These are phyloP conservation scores for Campopleginae sp. DNA, from an alignment of 2,888 invertebrate genomes.

Conservation along the genomic window DNA sequence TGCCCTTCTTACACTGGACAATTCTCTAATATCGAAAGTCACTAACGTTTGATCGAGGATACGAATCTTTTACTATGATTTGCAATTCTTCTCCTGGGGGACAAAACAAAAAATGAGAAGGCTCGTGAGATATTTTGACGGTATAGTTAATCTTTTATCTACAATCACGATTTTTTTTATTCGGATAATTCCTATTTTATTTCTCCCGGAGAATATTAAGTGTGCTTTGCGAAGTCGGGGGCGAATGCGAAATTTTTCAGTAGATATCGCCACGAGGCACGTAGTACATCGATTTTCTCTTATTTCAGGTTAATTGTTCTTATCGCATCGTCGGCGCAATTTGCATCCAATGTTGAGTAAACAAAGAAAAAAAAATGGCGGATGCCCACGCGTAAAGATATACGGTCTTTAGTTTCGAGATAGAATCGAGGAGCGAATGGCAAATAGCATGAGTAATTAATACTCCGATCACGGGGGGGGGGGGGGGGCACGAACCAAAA, in stretches of 20 bases:
- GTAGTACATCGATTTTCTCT: constrained; percentile 32
- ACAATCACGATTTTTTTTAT: background rate
- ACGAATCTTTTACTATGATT: background rate
- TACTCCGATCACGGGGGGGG: constrained; percentile 12
- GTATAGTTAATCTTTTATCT: background rate
- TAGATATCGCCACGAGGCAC: constrained; percentile 6
- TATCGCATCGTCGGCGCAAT: constrained; percentile 33
- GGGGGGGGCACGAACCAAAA: constrained; percentile 14
- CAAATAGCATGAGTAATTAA: constrained; percentile 49
- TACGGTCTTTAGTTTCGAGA: constrained; percentile 24
- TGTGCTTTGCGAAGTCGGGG: background rate
- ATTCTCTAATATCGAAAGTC: constrained; percentile 44
- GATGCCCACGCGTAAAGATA: background rate
- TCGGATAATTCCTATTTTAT: background rate
- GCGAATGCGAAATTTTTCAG: constrained; percentile 25
- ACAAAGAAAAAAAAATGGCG: constrained; percentile 10
- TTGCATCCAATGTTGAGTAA: background rate
- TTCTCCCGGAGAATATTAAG: background rate
- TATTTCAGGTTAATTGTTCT: constrained; percentile 39
- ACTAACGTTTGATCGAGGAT: constrained; percentile 6
- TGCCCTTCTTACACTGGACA: constrained; percentile 30
- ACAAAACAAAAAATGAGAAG: background rate
- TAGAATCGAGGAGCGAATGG: constrained; percentile 34
- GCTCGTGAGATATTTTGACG: background rate
- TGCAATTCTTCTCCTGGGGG: background rate